These are phyloP conservation scores for Vidua macroura DNA, from an alignment of 2,113 vertebrate genomes.

Conservation along the genomic window DNA sequence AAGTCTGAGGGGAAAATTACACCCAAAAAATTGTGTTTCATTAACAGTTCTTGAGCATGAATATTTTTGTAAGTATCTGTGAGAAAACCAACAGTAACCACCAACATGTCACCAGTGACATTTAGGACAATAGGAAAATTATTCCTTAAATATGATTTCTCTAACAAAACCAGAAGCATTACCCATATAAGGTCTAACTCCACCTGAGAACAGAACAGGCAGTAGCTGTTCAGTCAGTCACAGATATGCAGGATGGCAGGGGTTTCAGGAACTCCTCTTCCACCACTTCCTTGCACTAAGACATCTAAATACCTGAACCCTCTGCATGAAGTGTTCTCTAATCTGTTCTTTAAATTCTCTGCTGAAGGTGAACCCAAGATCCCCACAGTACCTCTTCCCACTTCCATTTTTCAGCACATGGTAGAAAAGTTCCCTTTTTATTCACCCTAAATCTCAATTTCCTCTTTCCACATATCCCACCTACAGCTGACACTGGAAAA, in stretches of 20 bases:
- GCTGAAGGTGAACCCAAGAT: not conserved
- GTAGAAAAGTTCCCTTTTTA: not conserved
- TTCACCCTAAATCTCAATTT: not conserved
- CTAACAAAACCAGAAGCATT: not conserved
- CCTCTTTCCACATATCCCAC: not conserved
- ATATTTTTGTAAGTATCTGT: not conserved
- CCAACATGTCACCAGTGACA: not conserved
- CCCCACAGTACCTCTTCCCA: not conserved
- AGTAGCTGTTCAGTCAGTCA: not conserved
- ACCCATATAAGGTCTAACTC: not conserved
- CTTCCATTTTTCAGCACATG: not conserved
- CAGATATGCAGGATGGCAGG: not conserved
- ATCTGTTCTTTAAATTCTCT: not conserved
- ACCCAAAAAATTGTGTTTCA: not conserved
- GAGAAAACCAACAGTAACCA: not conserved
- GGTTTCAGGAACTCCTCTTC: not conserved
- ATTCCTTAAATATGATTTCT: not conserved
- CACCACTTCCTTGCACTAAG: not conserved
- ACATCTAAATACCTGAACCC: not conserved
- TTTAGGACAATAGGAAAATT: not conserved
- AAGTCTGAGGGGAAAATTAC: not conserved
- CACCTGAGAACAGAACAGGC: not conserved
- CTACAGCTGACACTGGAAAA: not conserved
- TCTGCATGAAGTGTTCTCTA: not conserved
- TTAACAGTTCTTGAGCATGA: not conserved